Evolutionary conservation across 2,113 vertebrate genomes (phyloP).

Genomic region (Elanus axillaris): DNA sequence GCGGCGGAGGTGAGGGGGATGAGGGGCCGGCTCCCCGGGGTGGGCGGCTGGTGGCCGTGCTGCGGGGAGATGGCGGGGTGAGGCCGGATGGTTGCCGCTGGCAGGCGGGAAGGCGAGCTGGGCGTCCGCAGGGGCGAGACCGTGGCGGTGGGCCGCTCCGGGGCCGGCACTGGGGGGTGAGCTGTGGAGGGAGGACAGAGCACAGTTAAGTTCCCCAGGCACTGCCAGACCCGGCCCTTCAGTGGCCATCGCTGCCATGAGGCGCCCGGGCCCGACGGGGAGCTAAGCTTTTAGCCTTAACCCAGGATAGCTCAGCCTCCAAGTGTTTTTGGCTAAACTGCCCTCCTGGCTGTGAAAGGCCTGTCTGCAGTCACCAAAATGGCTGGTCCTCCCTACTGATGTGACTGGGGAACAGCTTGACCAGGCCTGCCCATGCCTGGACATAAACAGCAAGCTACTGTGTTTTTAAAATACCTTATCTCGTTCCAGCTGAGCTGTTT

Average conservation of each 20-base stretch:
- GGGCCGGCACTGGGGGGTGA: constrained; percentile 79
- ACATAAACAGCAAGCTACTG: not conserved
- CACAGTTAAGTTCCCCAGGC: not conserved
- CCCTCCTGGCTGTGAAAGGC: not conserved
- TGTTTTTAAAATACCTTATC: not conserved
- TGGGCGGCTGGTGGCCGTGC: constrained; percentile 72
- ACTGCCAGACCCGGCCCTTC: not conserved
- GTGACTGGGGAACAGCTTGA: not conserved
- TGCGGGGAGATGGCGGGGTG: constrained; percentile 82
- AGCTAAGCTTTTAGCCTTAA: not conserved
- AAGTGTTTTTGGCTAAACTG: not conserved
- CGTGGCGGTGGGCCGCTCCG: constrained; percentile 82
- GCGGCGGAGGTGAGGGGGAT: constrained; percentile 84
- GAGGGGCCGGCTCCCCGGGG: constrained; percentile 73
- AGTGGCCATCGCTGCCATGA: fast-evolving
- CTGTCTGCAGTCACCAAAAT: not conserved
- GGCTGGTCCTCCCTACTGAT: not conserved
- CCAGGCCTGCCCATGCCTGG: not conserved
- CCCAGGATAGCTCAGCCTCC: not conserved
- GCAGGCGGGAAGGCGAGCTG: constrained; percentile 85
- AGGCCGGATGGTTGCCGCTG: constrained; percentile 76
- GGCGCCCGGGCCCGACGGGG: not conserved
- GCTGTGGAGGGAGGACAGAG: constrained; percentile 54
- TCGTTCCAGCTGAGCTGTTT: not conserved
- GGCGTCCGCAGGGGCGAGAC: constrained; percentile 86